phyloP scores from a whole-genome alignment of 2,888 invertebrate genomes.

The Parnassius apollo region DNA sequence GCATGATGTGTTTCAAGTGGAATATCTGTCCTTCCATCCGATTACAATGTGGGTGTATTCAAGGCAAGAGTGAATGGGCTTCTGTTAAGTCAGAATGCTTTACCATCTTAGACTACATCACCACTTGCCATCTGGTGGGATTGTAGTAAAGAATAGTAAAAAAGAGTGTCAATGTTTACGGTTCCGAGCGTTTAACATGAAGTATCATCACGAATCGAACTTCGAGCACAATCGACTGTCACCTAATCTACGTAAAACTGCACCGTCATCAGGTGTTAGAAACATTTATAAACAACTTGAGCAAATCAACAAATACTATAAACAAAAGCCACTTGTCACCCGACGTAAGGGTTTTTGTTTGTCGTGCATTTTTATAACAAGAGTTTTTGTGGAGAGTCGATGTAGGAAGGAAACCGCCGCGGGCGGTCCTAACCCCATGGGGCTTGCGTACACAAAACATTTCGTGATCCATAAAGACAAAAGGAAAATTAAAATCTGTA shows the following conservation, averaged over 20 bases:
- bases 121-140: no score
- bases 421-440: constrained; percentile 75
- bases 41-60: no score
- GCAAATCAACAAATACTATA: constrained; percentile 77
- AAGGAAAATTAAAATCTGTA: constrained; percentile 77
- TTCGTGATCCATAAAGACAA: constrained; percentile 80
- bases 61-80: no score
- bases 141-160: no score
- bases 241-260: constrained; percentile 39
- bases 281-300: constrained; percentile 68
- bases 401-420: constrained; percentile 78
- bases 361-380: constrained; percentile 74
- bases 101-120: no score
- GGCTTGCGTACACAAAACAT: constrained; percentile 76
- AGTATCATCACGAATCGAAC: not conserved
- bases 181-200: no score
- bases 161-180: no score
- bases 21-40: no score
- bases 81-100: no score
- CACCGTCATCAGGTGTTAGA: constrained; percentile 66
- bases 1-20: no score
- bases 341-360: constrained; percentile 73
- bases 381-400: constrained; percentile 73
- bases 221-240: not conserved
- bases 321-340: constrained; percentile 79